Evolutionary conservation across 2,113 vertebrate genomes (phyloP).

Genomic region (Arothron firmamentum): DNA sequence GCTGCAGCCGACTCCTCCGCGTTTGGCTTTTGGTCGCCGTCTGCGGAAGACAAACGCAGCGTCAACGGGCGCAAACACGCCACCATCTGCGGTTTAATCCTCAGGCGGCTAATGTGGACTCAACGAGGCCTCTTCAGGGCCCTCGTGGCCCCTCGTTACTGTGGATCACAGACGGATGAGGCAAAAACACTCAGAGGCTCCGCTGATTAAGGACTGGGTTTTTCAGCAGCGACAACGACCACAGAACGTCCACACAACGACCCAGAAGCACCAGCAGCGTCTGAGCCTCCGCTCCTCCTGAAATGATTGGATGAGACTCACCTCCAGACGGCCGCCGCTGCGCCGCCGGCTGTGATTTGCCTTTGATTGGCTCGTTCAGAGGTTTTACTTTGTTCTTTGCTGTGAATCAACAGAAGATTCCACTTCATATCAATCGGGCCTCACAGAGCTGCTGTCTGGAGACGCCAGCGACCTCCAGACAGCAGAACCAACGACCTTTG

Average conservation of each 20-base stretch:
- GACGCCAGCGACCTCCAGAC: too few species aligned
- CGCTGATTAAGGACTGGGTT: slow-evolving; percentile 37
- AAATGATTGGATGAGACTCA: slow-evolving; percentile 33
- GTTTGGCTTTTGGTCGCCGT: slow-evolving; percentile 13
- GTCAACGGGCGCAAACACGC: too few species aligned
- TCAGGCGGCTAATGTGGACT: slow-evolving; percentile 32
- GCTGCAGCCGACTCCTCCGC: slow-evolving; percentile 26
- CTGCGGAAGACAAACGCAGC: slow-evolving; percentile 12
- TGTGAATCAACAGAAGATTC: slow-evolving; percentile 51
- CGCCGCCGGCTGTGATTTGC: slow-evolving; percentile 21
- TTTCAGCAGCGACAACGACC: background rate
- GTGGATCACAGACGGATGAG: slow-evolving; percentile 28
- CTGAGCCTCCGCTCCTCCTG: background rate
- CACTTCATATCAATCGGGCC: background rate
- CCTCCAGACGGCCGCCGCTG: slow-evolving; percentile 27
- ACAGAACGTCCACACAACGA: background rate
- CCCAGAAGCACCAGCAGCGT: background rate
- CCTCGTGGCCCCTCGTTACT: slow-evolving; percentile 21
- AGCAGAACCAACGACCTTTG: too few species aligned
- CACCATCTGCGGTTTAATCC: slow-evolving; percentile 41
- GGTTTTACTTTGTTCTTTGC: slow-evolving; percentile 60
- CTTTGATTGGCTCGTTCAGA: slow-evolving; percentile 31
- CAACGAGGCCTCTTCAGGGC: slow-evolving; percentile 39
- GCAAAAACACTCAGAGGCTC: slow-evolving; percentile 29
- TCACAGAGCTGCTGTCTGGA: too few species aligned